Base-by-base conservation (phyloP, 2,113 vertebrate genomes). In the Apeltes quadracus region DNA sequence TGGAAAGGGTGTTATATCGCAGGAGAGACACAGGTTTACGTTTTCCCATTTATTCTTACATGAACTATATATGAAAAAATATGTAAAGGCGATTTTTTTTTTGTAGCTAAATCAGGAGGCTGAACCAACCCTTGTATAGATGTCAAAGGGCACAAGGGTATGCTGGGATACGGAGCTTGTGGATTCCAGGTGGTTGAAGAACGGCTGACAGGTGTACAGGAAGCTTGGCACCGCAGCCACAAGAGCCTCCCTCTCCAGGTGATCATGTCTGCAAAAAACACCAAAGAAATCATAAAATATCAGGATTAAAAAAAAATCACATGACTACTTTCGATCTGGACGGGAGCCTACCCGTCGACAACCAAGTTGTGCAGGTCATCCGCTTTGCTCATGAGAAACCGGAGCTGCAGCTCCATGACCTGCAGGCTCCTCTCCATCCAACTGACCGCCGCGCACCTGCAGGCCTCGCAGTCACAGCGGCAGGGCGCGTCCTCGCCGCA, bases 141-240 rank as follows among this genome's bases (percentile, higher is more conserved):
- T 78, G 48, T 93, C 81, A 23, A 69, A 61, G 16, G 90, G 84
- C 41, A 90, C 74, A n/a, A 57, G 46, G 43, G 76, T 82, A 2
- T 61, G 72, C 34, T 86, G 80, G 1, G 76, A 82, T 32, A 72
- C 22, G 4, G 39, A 27, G 11, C 77, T 92, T 0, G 88, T 90
- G 7, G 92, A 87, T 80, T 96, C 95, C 84, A 96, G 75, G 84
- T 94, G 92, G 32, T 89, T 91, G 63, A 97, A 96, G 81, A 83
- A 95, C 2, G 93, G 93, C 75, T 94, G 91, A 68, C 94, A 95
- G 44, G 82, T 90, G 75, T 73, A 82, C 75, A 97, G 82, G 79
- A 96, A 93, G 12, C 69, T 84, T 3, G 75, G 84, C 69, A 96
- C 85, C 5, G 86, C 88, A 23, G 73, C 78, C n/a, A 79, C 85